These are phyloP conservation scores for Athrips mouffetella DNA, from an alignment of 2,888 invertebrate genomes.

Conservation along the genomic window DNA sequence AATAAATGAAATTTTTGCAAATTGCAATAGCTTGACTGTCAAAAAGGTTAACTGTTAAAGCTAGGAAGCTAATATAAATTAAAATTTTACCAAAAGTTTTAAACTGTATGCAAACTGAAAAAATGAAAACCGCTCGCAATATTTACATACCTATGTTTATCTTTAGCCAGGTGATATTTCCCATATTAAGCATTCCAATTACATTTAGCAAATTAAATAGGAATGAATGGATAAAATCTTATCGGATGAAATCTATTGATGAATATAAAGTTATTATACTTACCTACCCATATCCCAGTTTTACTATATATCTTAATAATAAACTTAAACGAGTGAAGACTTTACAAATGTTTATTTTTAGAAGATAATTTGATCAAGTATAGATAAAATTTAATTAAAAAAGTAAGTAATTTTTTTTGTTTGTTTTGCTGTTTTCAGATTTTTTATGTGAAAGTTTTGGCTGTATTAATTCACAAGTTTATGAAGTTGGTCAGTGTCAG, in stretches of 20 bases:
- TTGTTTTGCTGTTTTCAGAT: too few relatives aligned
- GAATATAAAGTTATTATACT: background rate
- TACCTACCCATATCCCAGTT: background rate
- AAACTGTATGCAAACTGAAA: background rate
- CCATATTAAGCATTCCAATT: conserved; percentile 1
- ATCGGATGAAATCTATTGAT: background rate
- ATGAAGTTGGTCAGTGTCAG: conserved; percentile 9
- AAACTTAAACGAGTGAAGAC: too few relatives aligned
- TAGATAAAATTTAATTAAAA: too few relatives aligned
- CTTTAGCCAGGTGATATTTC: background rate
- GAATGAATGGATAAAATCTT: background rate
- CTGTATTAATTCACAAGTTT: too few relatives aligned
- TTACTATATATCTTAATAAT: background rate
- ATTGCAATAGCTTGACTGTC: too few relatives aligned
- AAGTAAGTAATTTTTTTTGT: too few relatives aligned
- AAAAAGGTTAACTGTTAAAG: too few relatives aligned
- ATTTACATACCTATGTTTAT: background rate
- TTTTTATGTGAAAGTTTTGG: too few relatives aligned
- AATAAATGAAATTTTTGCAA: too few relatives aligned
- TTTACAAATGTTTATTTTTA: too few relatives aligned
- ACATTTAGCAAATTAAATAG: conserved; percentile 1
- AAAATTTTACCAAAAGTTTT: background rate
- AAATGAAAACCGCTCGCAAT: background rate
- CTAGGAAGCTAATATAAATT: too few relatives aligned
- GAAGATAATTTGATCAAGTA: too few relatives aligned